These are phyloP conservation scores for Drosophila burlai DNA, from an alignment of 1,140 invertebrate genomes.

Conservation along the genomic window DNA sequence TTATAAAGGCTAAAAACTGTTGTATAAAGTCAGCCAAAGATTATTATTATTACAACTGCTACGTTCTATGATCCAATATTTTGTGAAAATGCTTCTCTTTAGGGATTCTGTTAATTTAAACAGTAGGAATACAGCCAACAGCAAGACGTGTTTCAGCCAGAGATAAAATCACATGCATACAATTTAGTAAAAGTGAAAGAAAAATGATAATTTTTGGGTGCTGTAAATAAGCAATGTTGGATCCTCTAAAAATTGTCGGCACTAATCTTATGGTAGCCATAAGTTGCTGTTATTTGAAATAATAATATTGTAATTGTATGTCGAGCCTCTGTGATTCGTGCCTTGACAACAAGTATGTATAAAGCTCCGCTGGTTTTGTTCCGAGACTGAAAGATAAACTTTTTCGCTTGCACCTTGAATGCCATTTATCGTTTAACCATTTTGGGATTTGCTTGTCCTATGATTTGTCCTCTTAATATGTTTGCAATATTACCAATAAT, in stretches of 20 bases:
- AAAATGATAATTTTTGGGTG: not conserved
- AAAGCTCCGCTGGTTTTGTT: constrained; percentile 10
- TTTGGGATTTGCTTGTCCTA: constrained; percentile 28
- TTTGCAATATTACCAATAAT: constrained; percentile 70
- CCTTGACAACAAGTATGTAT: constrained; percentile 7
- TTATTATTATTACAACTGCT: constrained; percentile 30
- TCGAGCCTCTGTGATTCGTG: constrained; percentile 48
- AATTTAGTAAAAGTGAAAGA: not conserved
- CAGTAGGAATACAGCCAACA: constrained; percentile 44
- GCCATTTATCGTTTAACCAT: constrained; percentile 33
- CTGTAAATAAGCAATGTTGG: constrained; percentile 11
- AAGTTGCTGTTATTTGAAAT: constrained; percentile 24
- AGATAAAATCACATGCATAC: not conserved
- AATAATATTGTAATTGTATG: constrained; percentile 12
- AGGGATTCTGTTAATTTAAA: constrained; percentile 49
- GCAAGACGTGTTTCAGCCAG: constrained; percentile 50
- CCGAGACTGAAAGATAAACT: constrained; percentile 20
- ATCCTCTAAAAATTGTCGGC: constrained; percentile 6
- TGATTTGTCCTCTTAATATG: constrained; percentile 32
- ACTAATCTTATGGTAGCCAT: constrained; percentile 30
- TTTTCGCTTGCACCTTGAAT: constrained; percentile 32
- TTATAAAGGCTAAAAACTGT: constrained; percentile 5
- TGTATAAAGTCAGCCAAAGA: constrained; percentile 40
- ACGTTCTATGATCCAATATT: not conserved
- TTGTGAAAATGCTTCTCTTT: not conserved